phyloP scores from a whole-genome alignment of 1,140 invertebrate genomes.

The Cotesia typhae region DNA sequence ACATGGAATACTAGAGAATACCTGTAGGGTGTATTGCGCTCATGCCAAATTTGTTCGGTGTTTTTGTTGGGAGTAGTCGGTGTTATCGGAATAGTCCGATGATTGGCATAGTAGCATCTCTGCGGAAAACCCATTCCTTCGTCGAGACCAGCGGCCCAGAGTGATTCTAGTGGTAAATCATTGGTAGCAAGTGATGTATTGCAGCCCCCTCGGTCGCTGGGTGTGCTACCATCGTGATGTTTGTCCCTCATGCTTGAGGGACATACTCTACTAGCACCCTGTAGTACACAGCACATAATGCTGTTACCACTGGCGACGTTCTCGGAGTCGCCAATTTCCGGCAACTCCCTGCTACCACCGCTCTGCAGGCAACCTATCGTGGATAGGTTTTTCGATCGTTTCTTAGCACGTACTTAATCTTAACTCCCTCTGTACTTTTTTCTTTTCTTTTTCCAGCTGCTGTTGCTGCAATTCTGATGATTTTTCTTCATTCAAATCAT shows the following conservation, averaged over 20 bases:
- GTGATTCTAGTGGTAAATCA: slow-evolving; percentile 56
- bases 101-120: slow-evolving; percentile 55
- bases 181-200: slow-evolving; percentile 43
- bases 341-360: slow-evolving; percentile 53
- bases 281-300: slow-evolving; percentile 59
- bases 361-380: slow-evolving; percentile 62
- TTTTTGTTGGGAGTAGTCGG: slow-evolving; percentile 31
- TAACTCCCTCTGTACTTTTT: neutral
- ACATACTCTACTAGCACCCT: slow-evolving; percentile 57
- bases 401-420: slow-evolving; percentile 13
- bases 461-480: neutral
- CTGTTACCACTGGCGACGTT: slow-evolving; percentile 43
- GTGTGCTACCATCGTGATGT: slow-evolving; percentile 38
- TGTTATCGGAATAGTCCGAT: slow-evolving; percentile 44
- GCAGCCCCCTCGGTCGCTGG: slow-evolving; percentile 29
- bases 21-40: slow-evolving; percentile 51
- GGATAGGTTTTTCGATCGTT: slow-evolving; percentile 45
- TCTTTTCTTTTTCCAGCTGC: neutral
- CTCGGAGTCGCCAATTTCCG: slow-evolving; percentile 44
- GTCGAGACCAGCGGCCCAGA: slow-evolving; percentile 59
- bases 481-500: neutral
- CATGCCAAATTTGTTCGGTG: slow-evolving; percentile 53
- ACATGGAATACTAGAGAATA: slow-evolving; percentile 29
- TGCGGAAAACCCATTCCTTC: slow-evolving; percentile 59
- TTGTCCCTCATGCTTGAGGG: slow-evolving; percentile 52